A percentile compares a stretch with the other conserved stretches of the same genome.
Conservation (phyloP, 2,113 vertebrate genomes). For the Saccopteryx bilineata region DNA sequence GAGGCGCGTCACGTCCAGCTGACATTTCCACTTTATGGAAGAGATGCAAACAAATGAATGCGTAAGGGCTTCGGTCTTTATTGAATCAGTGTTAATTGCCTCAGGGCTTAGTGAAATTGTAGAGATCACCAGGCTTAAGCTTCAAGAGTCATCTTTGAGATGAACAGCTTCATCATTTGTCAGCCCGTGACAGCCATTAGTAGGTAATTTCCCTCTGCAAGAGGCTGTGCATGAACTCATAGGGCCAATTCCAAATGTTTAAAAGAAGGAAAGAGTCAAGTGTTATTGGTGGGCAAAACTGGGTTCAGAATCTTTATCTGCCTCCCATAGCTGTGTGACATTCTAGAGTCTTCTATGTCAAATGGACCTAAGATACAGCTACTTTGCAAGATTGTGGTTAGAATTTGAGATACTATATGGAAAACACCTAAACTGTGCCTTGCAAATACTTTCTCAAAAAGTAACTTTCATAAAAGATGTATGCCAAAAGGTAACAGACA, state of each 20-base stretch:
- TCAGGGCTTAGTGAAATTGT: constrained; percentile 47
- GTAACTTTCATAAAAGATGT: background rate
- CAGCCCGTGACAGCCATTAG: background rate
- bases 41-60: constrained; percentile 68
- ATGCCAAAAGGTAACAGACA: background rate
- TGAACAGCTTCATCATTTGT: constrained; percentile 26
- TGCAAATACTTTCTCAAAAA: constrained; percentile 11
- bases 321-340: background rate
- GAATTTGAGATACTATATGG: background rate
- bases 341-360: background rate
- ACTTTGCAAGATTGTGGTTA: background rate
- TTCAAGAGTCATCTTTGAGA: constrained; percentile 1
- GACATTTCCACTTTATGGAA: constrained; percentile 77
- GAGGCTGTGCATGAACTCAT: background rate
- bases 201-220: constrained; percentile 20
- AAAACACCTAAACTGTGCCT: background rate
- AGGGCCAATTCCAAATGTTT: background rate
- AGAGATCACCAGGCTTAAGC: constrained; percentile 61
- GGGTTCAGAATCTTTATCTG: background rate
- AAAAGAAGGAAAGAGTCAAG: background rate
- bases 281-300: background rate
- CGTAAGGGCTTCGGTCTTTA: constrained; percentile 27
- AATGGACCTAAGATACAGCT: background rate
- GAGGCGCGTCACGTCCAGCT: constrained; percentile 62
- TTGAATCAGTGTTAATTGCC: constrained; percentile 75